Evolutionary conservation across 64 coral and sea anemone genomes (phyloP).

Genomic region (Stichodactyla mertensii): DNA sequence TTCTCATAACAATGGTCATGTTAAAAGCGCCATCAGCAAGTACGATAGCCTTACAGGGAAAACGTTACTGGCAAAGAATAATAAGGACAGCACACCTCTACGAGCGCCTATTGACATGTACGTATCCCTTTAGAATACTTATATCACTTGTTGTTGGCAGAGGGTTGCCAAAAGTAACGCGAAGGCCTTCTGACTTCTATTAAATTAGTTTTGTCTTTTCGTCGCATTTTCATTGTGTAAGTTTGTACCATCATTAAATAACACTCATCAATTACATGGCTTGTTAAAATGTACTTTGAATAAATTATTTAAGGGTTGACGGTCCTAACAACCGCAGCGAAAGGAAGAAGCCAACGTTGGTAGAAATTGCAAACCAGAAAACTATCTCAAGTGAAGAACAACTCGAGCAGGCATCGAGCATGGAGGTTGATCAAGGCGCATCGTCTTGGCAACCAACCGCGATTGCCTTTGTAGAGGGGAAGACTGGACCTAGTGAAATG

Average conservation of each 20-base stretch:
- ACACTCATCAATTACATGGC: too few species aligned
- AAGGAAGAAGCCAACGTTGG: neutral
- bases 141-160: too few species aligned
- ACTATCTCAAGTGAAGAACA: neutral
- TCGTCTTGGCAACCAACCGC: slow-evolving; percentile 18
- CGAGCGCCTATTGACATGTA: neutral
- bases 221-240: too few species aligned
- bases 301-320: neutral
- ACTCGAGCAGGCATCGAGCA: neutral
- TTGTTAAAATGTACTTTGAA: neutral
- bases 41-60: slow-evolving; percentile 34
- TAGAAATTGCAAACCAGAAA: slow-evolving; percentile 15
- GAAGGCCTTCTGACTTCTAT: too few species aligned
- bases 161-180: too few species aligned
- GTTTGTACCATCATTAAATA: too few species aligned
- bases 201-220: neutral
- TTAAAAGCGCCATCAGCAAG: slow-evolving; percentile 25
- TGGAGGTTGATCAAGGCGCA: neutral
- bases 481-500: neutral
- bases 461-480: slow-evolving; percentile 14
- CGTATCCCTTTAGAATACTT: neutral
- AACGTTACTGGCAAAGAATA: neutral
- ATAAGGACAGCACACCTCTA: neutral
- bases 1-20: slow-evolving; percentile 19
- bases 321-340: neutral